Evolutionary conservation across 2,888 invertebrate species (phyloP), one percentile per base, ranked within the genome.

Genomic region (Trissolcus japonicus): DNA sequence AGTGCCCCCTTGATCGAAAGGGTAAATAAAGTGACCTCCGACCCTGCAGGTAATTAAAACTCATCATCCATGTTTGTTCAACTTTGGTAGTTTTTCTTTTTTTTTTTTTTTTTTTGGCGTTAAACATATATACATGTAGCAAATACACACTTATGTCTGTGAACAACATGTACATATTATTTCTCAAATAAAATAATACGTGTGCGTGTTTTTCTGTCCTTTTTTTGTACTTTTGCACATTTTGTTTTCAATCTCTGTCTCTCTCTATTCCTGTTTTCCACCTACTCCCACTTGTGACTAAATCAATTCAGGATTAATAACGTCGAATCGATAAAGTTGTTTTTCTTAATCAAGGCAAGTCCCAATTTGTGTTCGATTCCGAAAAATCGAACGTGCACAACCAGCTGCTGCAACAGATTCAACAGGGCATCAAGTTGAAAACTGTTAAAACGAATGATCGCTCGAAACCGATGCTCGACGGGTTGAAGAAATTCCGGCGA

Each of bases 291-390:
- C 4, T 51, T 51, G 51, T 46, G 46, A 16, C 14, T 46, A 19
- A 51, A 51, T 17, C 29, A 29, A 29, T 54, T 25, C 16, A 35
- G 35, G 35, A 17, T 29, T 56, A 56, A 11, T 21, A 51, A 16
- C 16, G 17, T 51, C 16, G 69, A 69, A 66, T 35, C 50, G 66
- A 74, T 62, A 46, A 75, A 65, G 63, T 67, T 68, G 61, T 76
- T 73, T 63, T 78, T 54, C 66, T 55, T 62, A 25, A 83, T 85
- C 68, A 80, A 89, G 94, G 94, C 82, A 93, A 94, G 83, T 92
- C 92, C 75, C 94, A 96, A 90, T 96, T 96, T 85, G 93, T 96
- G 76, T 96, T 95, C 88, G 96, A 96, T 88, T 96, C 96, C 53
- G 96, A 96, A 89, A 94, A 94, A 86, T 92, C 92, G 43, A 94